Base-by-base conservation (phyloP, 2,113 vertebrate species). In the Zosterops lateralis region DNA sequence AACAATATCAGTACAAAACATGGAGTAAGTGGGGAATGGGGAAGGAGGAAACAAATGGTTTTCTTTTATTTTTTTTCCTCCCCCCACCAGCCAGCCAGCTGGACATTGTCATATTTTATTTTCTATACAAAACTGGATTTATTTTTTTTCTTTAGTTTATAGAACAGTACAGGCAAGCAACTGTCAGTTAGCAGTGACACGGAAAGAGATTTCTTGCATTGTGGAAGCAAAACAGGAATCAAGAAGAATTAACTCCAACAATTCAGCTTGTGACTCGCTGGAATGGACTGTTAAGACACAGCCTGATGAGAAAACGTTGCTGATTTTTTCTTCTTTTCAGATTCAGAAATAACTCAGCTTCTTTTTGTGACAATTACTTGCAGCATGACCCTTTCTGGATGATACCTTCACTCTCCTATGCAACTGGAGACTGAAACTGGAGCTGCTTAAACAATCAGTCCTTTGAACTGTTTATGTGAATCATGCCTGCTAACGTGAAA, bases 361-460 rank as follows among this genome's bases (percentile, higher is more conserved):
- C 48, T 92, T 91, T 91, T 90, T 86, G 74, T 91, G 92, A 89
- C 71, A 87, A 93, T 87, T 86, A 75, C 58, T 89, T 92, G 56
- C 91, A 87, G 79, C 28, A 3, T 94, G 50, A 62, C 75, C 31
- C 71, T 71, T 82, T 79, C 67, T 75, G 57, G 58, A 66, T 72
- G 74, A 64, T 85, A 87, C 45, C 54, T 82, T 84, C 26, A 75
- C 58, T 67, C 82, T 89, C 88, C 73, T 85, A 13, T 89, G 76
- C 86, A 94, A 83, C 66, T 80, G 92, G 92, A 95, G 91, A 40
- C 80, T 90, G 76, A 90, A 96, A 95, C 93, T 95, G 92, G 86
- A 96, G 93, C 91, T 96, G 93, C 95, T 96, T 74, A 71, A 88
- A 71, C 78, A 92, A 92, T 91, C 93, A 60, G 31, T 71, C 15